Percentiles rank a stretch among this genome's conserved stretches.
Evolutionary conservation across 2,888 invertebrate genomes (phyloP).

Genomic region (Limnephilus lunatus): DNA sequence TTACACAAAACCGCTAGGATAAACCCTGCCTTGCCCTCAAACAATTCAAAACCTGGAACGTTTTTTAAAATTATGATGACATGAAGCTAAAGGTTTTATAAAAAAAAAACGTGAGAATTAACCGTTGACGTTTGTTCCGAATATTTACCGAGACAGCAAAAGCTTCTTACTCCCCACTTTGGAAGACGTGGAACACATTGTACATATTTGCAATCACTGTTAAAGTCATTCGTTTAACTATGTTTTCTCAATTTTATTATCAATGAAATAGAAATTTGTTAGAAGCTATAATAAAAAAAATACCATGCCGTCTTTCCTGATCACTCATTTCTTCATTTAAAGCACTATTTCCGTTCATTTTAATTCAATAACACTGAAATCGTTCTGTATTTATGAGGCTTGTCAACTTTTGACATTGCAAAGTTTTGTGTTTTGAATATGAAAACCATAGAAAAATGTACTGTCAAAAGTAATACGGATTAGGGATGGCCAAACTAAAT

Average conservation of each 20-base stretch:
- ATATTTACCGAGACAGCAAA: too few relatives aligned
- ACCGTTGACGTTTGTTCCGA: too few relatives aligned
- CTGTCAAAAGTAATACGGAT: too few relatives aligned
- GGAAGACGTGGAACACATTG: neutral
- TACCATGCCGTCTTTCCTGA: slow-evolving; percentile 18
- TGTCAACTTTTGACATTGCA: neutral
- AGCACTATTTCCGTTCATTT: neutral
- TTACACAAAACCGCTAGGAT: too few relatives aligned
- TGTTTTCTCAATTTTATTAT: slow-evolving; percentile 14
- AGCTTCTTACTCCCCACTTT: neutral
- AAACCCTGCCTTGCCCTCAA: too few relatives aligned
- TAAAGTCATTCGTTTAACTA: neutral
- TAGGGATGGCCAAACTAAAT: too few relatives aligned
- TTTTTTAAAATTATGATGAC: too few relatives aligned
- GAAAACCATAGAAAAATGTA: neutral
- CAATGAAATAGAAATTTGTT: neutral
- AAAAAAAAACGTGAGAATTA: too few relatives aligned
- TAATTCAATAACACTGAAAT: neutral
- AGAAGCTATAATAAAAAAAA: neutral
- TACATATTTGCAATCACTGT: neutral
- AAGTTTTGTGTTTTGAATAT: neutral
- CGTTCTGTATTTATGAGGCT: neutral
- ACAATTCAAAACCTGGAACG: too few relatives aligned
- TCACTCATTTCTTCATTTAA: neutral
- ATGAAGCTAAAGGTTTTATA: too few relatives aligned